Percentiles rank a stretch among this genome's conserved stretches.
phyloP scores from a whole-genome alignment of 1,140 invertebrate species.

The Archivesica marissinica region DNA sequence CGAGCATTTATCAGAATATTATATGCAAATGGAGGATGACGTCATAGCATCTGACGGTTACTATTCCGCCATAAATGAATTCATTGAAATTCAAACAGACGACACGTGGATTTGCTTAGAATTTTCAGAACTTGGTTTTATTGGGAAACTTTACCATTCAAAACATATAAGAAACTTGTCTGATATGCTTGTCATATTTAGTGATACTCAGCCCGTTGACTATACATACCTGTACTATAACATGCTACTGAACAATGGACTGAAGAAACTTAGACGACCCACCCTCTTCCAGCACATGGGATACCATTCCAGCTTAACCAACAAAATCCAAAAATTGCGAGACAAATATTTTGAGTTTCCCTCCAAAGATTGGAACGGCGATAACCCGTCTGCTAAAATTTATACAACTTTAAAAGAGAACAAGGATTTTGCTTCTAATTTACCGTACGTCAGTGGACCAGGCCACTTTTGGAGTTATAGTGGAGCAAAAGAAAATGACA shows the following conservation, averaged over 20 bases:
- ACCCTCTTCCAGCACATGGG: constrained; percentile 83
- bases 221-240: constrained; percentile 81
- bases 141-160: constrained; percentile 81
- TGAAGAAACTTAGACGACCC: constrained; percentile 69
- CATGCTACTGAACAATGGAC: constrained; percentile 66
- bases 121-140: constrained; percentile 81
- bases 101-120: constrained; percentile 78
- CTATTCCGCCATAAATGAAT: constrained; percentile 75
- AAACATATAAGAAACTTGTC: constrained; percentile 77
- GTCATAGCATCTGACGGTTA: no score
- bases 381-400: constrained; percentile 75
- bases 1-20: no score
- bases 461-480: constrained; percentile 74
- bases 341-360: constrained; percentile 81
- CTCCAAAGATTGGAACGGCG: constrained; percentile 67
- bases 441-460: constrained; percentile 62
- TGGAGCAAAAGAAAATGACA: constrained; percentile 53
- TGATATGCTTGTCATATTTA: constrained; percentile 80
- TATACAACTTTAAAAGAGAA: no score
- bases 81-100: constrained; percentile 68
- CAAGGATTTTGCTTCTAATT: constrained; percentile 64
- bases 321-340: constrained; percentile 98
- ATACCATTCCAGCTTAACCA: constrained; percentile 86
- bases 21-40: no score
- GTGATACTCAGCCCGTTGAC: constrained; percentile 82